Evolutionary conservation across 2,888 invertebrate genomes (phyloP), one percentile per base, ranked within the genome.

Genomic region (Chymomyza amoena): DNA sequence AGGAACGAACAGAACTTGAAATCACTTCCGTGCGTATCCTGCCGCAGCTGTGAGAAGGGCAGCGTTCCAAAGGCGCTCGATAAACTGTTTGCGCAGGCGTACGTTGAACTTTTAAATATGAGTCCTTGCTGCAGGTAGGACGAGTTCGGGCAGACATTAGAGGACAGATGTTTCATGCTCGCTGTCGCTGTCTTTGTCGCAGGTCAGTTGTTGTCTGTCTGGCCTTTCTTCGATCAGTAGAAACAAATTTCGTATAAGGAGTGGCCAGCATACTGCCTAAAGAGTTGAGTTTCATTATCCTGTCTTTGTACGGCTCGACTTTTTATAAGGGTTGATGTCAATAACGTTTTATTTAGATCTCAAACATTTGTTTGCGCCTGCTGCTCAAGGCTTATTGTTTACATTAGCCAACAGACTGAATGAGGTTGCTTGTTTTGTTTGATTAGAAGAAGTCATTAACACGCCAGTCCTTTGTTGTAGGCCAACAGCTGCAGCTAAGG

Each of bases 1-100:
- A 25, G 25, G 9, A 57, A 68, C 39, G 16, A 66, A 67, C 25
- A 51, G 13, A 28, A 54, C 28, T 16, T 6, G 45, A 84, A 84
- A 84, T 84, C 84, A 85, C 84, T 85, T 77, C 73, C 70, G 71
- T 9, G 25, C 39, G 52, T 63, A 69, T 78, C 70, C 79, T 69
- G 68, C 69, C 64, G 76, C 85, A 87, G 83, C 83, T 87, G 83
- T 75, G 66, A 61, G 69, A 66, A 61, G 16, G 10, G 16, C 15
- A 36, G n/a, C 16, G 16, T 36, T 16, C 7, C 10, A 28, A 61
- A n/a, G 54, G 32, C 51, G 61, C 67, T 69, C 64, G 74, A 74
- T 70, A 64, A 79, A 70, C 70, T 69, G 75, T 84, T 80, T 84
- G 84, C 86, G 81, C 83, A 87, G 88, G 88, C 87, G 84, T 87